Conservation (phyloP, 2,113 vertebrate species). For the Lagenorhynchus albirostris region DNA sequence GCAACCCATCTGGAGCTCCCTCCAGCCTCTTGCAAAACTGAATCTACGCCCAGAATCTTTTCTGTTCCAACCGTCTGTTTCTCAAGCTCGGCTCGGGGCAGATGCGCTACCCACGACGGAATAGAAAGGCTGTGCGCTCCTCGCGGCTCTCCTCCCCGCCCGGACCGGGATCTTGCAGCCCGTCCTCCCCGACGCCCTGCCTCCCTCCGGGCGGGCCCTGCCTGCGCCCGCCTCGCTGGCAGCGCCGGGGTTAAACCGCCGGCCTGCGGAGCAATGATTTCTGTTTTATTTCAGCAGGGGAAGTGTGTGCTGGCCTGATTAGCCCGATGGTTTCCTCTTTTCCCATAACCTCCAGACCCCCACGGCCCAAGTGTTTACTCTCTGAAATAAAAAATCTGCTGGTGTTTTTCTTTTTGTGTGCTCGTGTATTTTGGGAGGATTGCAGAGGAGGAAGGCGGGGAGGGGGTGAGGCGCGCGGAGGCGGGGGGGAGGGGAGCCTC, state of each 20-base stretch:
- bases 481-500: conserved; percentile 8
- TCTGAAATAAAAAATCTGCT: conserved; percentile 98
- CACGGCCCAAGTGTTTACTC: conserved; percentile 98
- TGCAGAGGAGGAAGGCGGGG: conserved; percentile 75
- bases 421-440: conserved; percentile 85
- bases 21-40: conserved; percentile 25
- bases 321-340: conserved; percentile 99
- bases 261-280: conserved; percentile 79
- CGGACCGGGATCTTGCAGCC: background rate
- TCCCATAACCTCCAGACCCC: conserved; percentile 99
- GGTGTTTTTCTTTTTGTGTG: conserved; percentile 87
- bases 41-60: conserved; percentile 32
- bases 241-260: conserved; percentile 81
- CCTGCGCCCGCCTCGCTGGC: conserved; percentile 64
- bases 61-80: background rate
- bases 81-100: background rate
- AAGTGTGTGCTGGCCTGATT: conserved; percentile 98
- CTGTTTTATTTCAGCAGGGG: conserved; percentile 93
- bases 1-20: background rate
- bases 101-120: background rate
- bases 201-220: background rate
- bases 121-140: background rate
- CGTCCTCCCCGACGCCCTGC: background rate
- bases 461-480: conserved; percentile 60
- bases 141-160: background rate